Conservation (phyloP, 1,140 invertebrate genomes). For the Bombyx mori region DNA sequence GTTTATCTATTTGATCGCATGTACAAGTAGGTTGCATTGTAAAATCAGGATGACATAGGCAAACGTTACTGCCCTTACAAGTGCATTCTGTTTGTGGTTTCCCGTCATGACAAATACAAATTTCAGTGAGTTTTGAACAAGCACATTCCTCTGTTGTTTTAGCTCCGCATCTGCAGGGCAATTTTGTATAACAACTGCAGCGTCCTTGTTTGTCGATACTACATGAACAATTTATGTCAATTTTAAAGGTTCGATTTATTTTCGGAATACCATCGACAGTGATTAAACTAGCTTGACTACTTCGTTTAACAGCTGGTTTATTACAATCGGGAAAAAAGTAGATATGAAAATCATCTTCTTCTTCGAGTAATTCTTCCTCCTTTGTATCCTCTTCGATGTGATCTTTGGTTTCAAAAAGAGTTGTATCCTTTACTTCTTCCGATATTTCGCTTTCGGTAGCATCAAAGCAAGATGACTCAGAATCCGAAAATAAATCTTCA, state of each 20-base stretch:
- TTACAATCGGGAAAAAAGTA: constrained; percentile 59
- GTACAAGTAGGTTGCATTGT: constrained; percentile 33
- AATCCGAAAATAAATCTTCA: constrained; percentile 28
- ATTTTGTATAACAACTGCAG: constrained; percentile 40
- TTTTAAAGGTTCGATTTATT: constrained; percentile 35
- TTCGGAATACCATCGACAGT: constrained; percentile 48
- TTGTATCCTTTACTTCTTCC: constrained; percentile 23
- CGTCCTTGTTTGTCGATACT: constrained; percentile 34
- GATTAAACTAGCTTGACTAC: constrained; percentile 43
- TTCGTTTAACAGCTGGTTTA: constrained; percentile 25
- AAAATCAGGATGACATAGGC: constrained; percentile 37
- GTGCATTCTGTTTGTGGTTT: constrained; percentile 29
- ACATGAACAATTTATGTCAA: constrained; percentile 35
- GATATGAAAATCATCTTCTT: constrained; percentile 57
- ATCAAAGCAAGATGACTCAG: constrained; percentile 41
- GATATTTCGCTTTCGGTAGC: constrained; percentile 22
- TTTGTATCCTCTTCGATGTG: constrained; percentile 16
- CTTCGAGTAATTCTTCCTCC: constrained; percentile 23
- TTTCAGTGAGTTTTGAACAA: constrained; percentile 33
- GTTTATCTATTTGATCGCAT: constrained; percentile 41
- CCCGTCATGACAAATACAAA: constrained; percentile 43
- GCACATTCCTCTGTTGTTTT: constrained; percentile 31
- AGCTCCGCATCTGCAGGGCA: constrained; percentile 46
- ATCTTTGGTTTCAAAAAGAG: constrained; percentile 19
- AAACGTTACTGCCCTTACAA: constrained; percentile 36